These are phyloP conservation scores for Anolis apletophallus DNA, from an alignment of 2,797 vertebrate genomes.

Conservation along the genomic window DNA sequence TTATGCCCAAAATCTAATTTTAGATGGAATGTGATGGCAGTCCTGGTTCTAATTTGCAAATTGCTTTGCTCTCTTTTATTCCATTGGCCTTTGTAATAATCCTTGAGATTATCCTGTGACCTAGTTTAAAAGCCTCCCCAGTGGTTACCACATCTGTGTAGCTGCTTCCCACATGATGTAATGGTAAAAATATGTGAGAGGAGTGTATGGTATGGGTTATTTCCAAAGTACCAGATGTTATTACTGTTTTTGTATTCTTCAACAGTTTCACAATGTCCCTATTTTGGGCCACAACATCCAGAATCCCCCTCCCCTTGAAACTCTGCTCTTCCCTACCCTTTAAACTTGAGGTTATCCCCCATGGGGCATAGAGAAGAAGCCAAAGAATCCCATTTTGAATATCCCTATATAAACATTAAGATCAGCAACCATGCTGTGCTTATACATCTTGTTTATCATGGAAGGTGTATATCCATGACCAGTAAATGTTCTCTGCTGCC, in stretches of 20 bases:
- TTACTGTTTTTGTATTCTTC: background rate
- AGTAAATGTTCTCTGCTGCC: background rate
- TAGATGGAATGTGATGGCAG: background rate
- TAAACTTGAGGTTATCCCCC: background rate
- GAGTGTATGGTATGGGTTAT: background rate
- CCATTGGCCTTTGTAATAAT: background rate
- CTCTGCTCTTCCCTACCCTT: background rate
- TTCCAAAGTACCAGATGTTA: background rate
- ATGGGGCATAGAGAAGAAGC: background rate
- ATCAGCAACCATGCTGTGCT: background rate
- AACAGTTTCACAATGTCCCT: too few species aligned
- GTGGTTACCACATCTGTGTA: background rate
- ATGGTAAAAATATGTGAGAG: background rate
- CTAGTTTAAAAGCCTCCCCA: background rate
- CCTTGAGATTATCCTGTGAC: background rate
- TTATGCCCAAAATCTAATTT: background rate
- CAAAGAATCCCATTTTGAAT: background rate
- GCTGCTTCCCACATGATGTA: background rate
- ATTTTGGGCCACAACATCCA: background rate
- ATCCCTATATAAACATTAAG: background rate
- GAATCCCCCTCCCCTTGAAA: background rate
- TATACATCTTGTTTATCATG: background rate
- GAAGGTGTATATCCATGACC: background rate
- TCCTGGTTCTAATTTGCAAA: conserved; percentile 7
- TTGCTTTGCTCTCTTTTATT: background rate